Evolutionary conservation across 2,113 vertebrate species (phyloP).

Genomic region (Notarius quadriscutis): DNA sequence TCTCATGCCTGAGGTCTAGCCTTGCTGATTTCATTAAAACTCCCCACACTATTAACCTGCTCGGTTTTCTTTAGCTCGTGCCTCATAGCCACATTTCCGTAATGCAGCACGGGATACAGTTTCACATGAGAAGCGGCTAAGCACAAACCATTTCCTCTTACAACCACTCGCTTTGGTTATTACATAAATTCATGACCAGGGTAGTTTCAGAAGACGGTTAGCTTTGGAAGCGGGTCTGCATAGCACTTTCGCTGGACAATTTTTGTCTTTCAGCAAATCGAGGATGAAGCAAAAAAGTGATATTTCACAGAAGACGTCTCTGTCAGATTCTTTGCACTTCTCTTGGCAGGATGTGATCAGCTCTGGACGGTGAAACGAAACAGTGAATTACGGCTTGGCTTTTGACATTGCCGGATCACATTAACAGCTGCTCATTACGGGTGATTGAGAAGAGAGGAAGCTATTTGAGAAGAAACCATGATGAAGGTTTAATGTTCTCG

Average conservation of each 20-base stretch:
- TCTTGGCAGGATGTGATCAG: conserved; percentile 12
- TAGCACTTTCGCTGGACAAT: neutral
- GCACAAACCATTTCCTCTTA: conserved; percentile 68
- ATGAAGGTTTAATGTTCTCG: neutral
- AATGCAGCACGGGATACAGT: conserved; percentile 66
- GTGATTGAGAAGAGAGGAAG: neutral
- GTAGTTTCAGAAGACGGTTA: conserved; percentile 56
- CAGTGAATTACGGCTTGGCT: neutral
- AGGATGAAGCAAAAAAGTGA: neutral
- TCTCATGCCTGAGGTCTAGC: conserved; percentile 69
- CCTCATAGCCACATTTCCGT: conserved; percentile 68
- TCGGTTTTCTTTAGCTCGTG: conserved; percentile 68
- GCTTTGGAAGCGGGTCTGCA: conserved; percentile 50
- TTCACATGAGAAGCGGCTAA: conserved; percentile 62
- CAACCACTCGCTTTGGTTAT: conserved; percentile 69
- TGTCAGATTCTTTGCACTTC: conserved; percentile 16
- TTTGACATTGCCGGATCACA: neutral
- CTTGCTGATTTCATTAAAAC: conserved; percentile 74
- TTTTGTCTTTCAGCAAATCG: neutral
- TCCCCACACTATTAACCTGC: conserved; percentile 68
- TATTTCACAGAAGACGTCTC: conserved; percentile 10
- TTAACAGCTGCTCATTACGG: neutral
- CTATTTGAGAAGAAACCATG: neutral
- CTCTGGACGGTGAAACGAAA: conserved; percentile 9
- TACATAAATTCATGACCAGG: conserved; percentile 66